Conservation (phyloP, 1,140 invertebrate genomes). For the Trichonephila clavipes region DNA sequence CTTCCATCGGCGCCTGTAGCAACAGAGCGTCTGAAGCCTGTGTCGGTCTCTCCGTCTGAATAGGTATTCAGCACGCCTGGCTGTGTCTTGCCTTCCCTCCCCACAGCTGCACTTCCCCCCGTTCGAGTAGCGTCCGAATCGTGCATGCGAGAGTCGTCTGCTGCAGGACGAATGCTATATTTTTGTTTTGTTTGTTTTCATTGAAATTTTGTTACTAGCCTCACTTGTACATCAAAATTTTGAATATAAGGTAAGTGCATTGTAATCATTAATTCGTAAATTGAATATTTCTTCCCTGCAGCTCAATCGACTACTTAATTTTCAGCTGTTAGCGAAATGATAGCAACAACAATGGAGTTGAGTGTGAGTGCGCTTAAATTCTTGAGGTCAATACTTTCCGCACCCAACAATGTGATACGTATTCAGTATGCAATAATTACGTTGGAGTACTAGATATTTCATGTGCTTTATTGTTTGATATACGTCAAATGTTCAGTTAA, state of each 20-base stretch:
- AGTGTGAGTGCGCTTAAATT: background rate
- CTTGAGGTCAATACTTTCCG: slow-evolving; percentile 45
- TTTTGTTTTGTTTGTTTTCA: slow-evolving; percentile 59
- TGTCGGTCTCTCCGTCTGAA: slow-evolving; percentile 47
- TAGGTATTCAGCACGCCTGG: slow-evolving; percentile 51
- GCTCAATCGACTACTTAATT: background rate
- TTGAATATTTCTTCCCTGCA: background rate
- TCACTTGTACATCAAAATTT: background rate
- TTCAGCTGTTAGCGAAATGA: slow-evolving; percentile 34
- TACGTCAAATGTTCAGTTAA: background rate
- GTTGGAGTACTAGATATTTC: background rate
- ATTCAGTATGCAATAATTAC: slow-evolving; percentile 4
- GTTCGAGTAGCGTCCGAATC: slow-evolving; percentile 64
- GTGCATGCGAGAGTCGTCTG: slow-evolving; percentile 30
- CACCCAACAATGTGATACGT: slow-evolving; percentile 16
- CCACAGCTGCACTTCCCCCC: background rate
- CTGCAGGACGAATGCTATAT: slow-evolving; percentile 31
- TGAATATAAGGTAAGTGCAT: background rate
- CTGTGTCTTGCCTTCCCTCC: slow-evolving; percentile 1
- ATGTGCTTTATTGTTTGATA: background rate
- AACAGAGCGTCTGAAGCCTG: slow-evolving; percentile 48
- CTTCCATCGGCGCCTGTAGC: slow-evolving; percentile 38
- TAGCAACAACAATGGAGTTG: slow-evolving; percentile 34
- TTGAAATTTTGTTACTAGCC: background rate
- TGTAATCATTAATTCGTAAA: background rate